Conservation (phyloP, 1,140 invertebrate genomes). For the Oryctes rhinoceros region DNA sequence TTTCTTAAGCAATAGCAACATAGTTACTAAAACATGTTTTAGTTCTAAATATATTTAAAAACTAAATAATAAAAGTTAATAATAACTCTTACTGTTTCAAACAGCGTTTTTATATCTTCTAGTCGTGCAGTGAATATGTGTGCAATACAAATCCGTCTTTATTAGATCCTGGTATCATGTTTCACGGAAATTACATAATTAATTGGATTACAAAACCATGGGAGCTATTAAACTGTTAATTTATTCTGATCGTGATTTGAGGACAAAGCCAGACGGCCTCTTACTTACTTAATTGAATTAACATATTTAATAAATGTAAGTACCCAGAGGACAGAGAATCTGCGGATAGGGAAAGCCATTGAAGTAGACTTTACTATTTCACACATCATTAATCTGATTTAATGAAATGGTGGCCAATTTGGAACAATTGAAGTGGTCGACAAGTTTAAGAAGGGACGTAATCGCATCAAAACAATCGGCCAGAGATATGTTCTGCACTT, state of each 20-base stretch:
- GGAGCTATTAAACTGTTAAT: constrained; percentile 23
- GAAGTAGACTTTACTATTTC: constrained; percentile 32
- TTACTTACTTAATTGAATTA: constrained; percentile 35
- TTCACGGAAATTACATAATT: constrained; percentile 27
- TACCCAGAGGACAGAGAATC: constrained; percentile 32
- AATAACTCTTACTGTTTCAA: too few relatives aligned
- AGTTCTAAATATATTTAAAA: too few relatives aligned
- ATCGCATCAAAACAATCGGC: constrained; percentile 1
- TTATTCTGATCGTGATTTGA: constrained; percentile 19
- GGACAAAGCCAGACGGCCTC: constrained; percentile 23
- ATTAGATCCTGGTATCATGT: not conserved
- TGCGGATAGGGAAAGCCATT: constrained; percentile 33
- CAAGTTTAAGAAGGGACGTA: constrained; percentile 19
- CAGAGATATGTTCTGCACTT: not conserved
- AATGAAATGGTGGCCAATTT: constrained; percentile 33
- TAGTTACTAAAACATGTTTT: too few relatives aligned
- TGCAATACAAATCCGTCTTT: too few relatives aligned
- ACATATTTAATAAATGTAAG: constrained; percentile 37
- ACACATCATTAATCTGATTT: constrained; percentile 37
- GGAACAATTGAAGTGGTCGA: constrained; percentile 33
- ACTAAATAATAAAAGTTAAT: too few relatives aligned
- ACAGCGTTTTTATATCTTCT: too few relatives aligned
- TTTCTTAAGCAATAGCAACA: too few relatives aligned
- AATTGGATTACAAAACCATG: constrained; percentile 25
- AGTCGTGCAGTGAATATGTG: too few relatives aligned